Conservation (phyloP, 1,140 invertebrate species). For the Drosophila santomea region DNA sequence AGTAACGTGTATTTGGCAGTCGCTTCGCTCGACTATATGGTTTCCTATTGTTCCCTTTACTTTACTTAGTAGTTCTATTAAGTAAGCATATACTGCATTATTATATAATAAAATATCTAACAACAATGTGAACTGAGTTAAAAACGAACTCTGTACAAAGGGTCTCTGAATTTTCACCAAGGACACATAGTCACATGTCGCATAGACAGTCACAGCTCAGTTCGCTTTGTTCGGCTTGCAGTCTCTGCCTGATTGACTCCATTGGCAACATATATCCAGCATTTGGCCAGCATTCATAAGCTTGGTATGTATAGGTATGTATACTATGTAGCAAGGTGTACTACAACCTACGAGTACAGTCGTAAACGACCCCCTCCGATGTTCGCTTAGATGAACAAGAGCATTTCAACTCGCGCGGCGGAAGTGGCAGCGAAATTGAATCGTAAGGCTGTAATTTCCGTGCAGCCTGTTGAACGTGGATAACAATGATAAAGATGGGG, state of each 20-base stretch:
- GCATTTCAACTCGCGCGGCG: slow-evolving; percentile 70
- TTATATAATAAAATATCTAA: no score
- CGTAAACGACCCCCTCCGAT: slow-evolving; percentile 2
- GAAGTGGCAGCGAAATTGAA: slow-evolving; percentile 79
- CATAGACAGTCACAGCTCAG: slow-evolving; percentile 43
- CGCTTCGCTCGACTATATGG: not conserved
- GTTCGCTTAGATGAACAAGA: slow-evolving; percentile 59
- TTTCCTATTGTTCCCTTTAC: no score
- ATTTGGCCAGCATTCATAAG: slow-evolving; percentile 29
- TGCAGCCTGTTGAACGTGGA: slow-evolving; percentile 42
- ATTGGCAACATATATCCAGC: slow-evolving; percentile 18
- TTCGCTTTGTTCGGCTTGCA: slow-evolving; percentile 53
- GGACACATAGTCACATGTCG: not conserved
- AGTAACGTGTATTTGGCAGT: no score
- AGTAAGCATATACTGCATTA: no score
- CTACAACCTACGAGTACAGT: not conserved
- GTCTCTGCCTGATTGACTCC: slow-evolving; percentile 46
- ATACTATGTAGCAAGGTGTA: slow-evolving; percentile 8
- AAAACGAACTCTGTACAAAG: no score
- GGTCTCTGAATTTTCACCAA: no score
- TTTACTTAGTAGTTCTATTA: no score
- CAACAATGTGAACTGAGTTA: no score
- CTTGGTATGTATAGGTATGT: not conserved
- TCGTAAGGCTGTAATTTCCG: slow-evolving; percentile 81
- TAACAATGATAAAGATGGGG: slow-evolving; percentile 4